Evolutionary conservation across 2,113 vertebrate species (phyloP), one percentile per base, ranked within the genome.

Genomic region (Cavia aperea): DNA sequence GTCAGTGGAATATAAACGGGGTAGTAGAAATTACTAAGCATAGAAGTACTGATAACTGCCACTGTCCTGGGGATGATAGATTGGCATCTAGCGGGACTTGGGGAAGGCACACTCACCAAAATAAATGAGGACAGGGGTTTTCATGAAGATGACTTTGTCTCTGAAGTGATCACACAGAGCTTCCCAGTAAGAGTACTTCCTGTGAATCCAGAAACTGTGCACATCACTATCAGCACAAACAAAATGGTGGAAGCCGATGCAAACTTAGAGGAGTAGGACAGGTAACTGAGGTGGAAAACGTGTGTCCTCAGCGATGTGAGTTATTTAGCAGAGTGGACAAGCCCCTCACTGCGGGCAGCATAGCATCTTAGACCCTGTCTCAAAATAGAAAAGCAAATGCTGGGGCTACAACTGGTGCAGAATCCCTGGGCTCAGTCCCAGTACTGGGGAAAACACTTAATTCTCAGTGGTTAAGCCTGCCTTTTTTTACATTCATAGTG

Each of bases 401-500:
- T 51, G 8, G 9, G 13, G 77, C 29, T 54, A 16, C 36, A 21
- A 24, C 21, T 11, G 7, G 29, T 19, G 3, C 15, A 33, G 29
- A 26, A 54, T 29, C 29, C 14, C 14, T 51, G 29, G 75, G 75
- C 33, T 78, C 49, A 54, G 6, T 11, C 46, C 24, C 23, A 49
- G 12, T 26, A 29, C 43, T 46, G 18, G 24, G 54, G 85, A 86
- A 49, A 85, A 72, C 39, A 68, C 12, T 54, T 24, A 36, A 56
- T 68, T 94, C 36, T 63, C 7, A 29, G 1, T 84, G 12, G 46
- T 68, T 81, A 89, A 46, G 43, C 3, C 89, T 91, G 58, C 1
- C n/a, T 93, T 81, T 90, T 66, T 31, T 89, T 92, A 36, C 13
- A 19, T 86, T 94, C 90, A 16, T 81, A 84, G 5, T 79, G 54